phyloP scores from a whole-genome alignment of 2,888 invertebrate genomes.

The Sclerodermus sp. region DNA sequence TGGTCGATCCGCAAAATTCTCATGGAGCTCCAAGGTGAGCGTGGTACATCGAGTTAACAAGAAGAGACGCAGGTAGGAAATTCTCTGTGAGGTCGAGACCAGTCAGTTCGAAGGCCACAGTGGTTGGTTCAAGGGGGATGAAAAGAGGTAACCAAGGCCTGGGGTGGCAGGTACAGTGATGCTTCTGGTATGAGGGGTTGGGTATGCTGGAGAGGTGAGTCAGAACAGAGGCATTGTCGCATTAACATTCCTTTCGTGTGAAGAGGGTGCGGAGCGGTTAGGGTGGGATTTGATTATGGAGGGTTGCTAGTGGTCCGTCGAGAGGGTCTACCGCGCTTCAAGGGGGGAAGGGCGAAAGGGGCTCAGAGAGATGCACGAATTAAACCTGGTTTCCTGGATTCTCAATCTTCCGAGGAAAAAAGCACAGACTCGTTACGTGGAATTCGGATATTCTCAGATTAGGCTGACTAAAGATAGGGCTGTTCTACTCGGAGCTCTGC shows the following conservation, averaged over 20 bases:
- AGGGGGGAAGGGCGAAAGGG: background rate
- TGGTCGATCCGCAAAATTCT: too few relatives aligned
- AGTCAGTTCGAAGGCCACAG: background rate
- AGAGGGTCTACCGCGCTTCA: constrained; percentile 11
- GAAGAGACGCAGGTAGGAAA: constrained; percentile 12
- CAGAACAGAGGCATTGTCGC: constrained; percentile 55
- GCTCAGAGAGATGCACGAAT: constrained; percentile 24
- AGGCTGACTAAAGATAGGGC: too few relatives aligned
- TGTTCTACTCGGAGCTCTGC: too few relatives aligned
- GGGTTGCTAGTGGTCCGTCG: constrained; percentile 39
- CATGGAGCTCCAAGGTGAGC: too few relatives aligned
- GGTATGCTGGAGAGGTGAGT: constrained; percentile 39
- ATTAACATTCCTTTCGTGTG: constrained; percentile 58
- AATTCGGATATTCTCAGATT: too few relatives aligned
- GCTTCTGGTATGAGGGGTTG: background rate
- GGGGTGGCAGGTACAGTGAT: constrained; percentile 1
- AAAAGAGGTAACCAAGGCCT: background rate
- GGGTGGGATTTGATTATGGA: constrained; percentile 56
- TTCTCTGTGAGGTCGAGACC: background rate
- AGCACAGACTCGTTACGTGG: too few relatives aligned
- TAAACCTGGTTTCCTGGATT: constrained; percentile 27
- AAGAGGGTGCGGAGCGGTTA: constrained; percentile 51
- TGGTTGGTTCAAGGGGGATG: background rate
- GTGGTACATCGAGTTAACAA: constrained; percentile 8
- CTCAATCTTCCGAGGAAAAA: too few relatives aligned